phyloP scores from a whole-genome alignment of 64 coral and sea anemone genomes.

The Stichodactyla mertensii region DNA sequence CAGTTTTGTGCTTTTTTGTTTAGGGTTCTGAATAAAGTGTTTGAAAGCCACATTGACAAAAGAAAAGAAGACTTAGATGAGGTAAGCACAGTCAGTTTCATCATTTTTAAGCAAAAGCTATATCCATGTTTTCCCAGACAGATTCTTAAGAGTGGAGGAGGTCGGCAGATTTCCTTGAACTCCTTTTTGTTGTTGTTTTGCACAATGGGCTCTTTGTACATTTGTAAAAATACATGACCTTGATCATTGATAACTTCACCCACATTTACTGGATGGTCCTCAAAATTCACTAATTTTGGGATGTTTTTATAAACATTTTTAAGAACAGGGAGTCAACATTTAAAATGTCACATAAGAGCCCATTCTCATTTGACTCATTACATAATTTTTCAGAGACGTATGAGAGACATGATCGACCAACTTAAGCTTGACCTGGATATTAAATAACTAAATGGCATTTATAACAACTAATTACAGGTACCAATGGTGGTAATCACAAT shows the following conservation, averaged over 20 bases:
- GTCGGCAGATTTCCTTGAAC: no score
- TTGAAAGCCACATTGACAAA: slow-evolving; percentile 75
- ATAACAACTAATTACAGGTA: neutral
- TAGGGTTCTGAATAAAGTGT: slow-evolving; percentile 70
- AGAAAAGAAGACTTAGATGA: slow-evolving; percentile 63
- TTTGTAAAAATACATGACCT: no score
- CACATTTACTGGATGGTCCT: no score
- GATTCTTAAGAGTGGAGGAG: no score
- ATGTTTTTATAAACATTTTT: no score
- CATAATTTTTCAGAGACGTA: slow-evolving; percentile 33
- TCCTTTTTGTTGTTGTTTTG: no score
- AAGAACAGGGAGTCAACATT: no score
- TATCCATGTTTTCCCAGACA: no score
- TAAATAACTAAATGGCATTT: neutral
- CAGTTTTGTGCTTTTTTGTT: neutral
- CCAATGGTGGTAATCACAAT: neutral
- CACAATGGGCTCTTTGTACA: no score
- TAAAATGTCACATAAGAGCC: neutral
- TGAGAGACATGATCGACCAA: slow-evolving; percentile 72
- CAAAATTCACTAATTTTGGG: no score
- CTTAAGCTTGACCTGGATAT: slow-evolving; percentile 60
- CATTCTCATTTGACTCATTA: neutral
- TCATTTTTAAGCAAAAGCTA: neutral
- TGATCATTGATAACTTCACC: no score
- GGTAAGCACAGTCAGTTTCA: neutral